Evolutionary conservation across 2,888 invertebrate genomes (phyloP), one percentile per base, ranked within the genome.

Genomic region (Ethmia dodecea): DNA sequence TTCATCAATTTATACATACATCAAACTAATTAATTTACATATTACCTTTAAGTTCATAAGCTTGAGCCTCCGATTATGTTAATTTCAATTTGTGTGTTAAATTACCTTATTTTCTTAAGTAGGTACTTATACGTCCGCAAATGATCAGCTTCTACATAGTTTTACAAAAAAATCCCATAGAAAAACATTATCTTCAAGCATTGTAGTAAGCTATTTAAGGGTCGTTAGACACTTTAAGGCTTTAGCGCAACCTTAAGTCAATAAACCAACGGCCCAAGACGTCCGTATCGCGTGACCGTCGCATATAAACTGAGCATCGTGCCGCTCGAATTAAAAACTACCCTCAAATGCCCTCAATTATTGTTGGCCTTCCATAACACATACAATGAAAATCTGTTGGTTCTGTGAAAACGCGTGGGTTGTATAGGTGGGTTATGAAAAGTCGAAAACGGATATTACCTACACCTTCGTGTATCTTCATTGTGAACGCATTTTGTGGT

Each of bases 251-350:
- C 25, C 25, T 9, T 10, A 32, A 33, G 31, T 38, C 34, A 36
- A 57, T 55, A 57, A 56, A 56, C 49, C 46, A 25, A 33, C 11
- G 15, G 34, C 38, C 46, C 42, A 40, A 47, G 43, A 54, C 51
- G 53, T 60, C 51, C 45, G 43, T 49, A 40, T 67, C 42, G 63
- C 66, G 65, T 66, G 65, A 56, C 55, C 16, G 37, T 22, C 37
- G 33, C 37, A 29, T 40, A 52, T 56, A 52, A 52, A 60, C 49
- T 53, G 47, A 49, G 33, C 33, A 32, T 38, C 45, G 38, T 31
- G 40, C 31, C 40, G 29, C 16, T 22, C 11, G 22, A 26, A 5
- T 38, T 46, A 40, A 38, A 47, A 56, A 51, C 47, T 53, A 53
- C 52, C 51, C 47, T 45, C 55, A 43, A 58, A 35, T 40, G 33